Base-by-base conservation (phyloP, 1,140 invertebrate genomes). In the Telenomus remus region DNA sequence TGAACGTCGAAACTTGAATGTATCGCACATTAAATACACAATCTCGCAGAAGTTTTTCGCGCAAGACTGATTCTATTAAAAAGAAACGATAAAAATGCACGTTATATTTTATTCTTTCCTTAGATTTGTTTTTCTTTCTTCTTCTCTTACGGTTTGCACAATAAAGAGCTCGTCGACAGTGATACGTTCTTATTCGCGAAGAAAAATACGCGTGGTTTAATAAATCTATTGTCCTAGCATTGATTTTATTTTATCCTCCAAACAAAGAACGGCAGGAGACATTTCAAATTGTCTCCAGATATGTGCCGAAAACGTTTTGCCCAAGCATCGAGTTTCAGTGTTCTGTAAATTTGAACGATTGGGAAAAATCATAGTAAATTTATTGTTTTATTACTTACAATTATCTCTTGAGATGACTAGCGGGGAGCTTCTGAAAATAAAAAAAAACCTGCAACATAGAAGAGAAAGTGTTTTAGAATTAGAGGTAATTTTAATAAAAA, bases 161-260 rank as follows among this genome's bases (percentile, higher is more conserved):
- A 46, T 34, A 59, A 11, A 53, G 19, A 42, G 19, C 42, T 59
- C 15, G n/a, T 42, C 50, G 56, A 69, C 55, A 69, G 39, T 60
- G 55, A 69, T 60, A 69, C 43, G 49, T 69, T 57, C 33, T 57
- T 59, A 43, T 39, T 50, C 39, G 39, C 46, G n/a, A 16, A 54
- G 12, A n/a, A 61, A 63, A 56, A 47, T 49, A 27, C n/a, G 46
- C 51, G 35, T 12, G 37, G 39, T 63, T 71, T 63, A 63, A 63
- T 63, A 63, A 63, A 63, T 71, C 59, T 51, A 51, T 71, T 63
- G 59, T 63, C 13, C 34, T 12, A 0, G 7, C 46, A 49, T 55
- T 47, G 37, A 39, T 39, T 39, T 39, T 39, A n/a, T 39, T 11
- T 11, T 11, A 11, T 39, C 3, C n/a, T 39, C 8, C 9, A 39